Evolutionary conservation across 2,888 invertebrate genomes (phyloP), one percentile per base, ranked within the genome.

Genomic region (Enoplolaimus lenunculus): DNA sequence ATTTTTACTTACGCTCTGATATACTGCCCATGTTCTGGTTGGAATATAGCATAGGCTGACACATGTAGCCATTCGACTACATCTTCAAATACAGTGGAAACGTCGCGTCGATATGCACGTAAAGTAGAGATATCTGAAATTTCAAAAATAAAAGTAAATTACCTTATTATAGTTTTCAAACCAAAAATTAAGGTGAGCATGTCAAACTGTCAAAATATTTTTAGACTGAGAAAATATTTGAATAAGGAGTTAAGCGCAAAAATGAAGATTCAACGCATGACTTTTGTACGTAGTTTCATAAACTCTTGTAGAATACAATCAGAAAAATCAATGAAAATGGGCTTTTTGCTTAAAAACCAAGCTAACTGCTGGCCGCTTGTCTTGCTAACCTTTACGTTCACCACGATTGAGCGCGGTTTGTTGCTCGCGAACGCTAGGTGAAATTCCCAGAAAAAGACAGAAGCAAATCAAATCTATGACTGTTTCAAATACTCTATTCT

Each of bases 51-150:
- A 68, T 88, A 86, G 1, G 90, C 91, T 3, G 87, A 86, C 75
- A 89, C 89, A 75, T 91, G 88, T 79, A 95, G 84, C 94, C 94
- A 95, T 76, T 87, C 87, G 0, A 93, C 86, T 34, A 90, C 88
- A 77, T 92, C 57, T n/a, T 34, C 62, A 21, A 45, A 45, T 13
- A 45, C 45, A 45, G 7, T 13, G 21, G 30, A 34, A 26, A 67
- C 67, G 30, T 29, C n/a, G 34, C 28, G n/a, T 34, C 33, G 67
- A n/a, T 67, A 67, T 7, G 3, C 7, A 29, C 67, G 28, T 7
- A 67, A 29, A 31, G 33, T n/a, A 3, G 28, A 31, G 3, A 31
- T n/a, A n/a, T 67, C 67, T 67, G n/a, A 67, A 67, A 67, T 7
- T 26, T 7, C n/a, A 30, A 7, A 30, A 7, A 64, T 13, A 30